A percentile compares a stretch with the other conserved stretches of the same genome.
phyloP scores from a whole-genome alignment of 2,113 vertebrate species.

The Chamaetylas fuelleborni region DNA sequence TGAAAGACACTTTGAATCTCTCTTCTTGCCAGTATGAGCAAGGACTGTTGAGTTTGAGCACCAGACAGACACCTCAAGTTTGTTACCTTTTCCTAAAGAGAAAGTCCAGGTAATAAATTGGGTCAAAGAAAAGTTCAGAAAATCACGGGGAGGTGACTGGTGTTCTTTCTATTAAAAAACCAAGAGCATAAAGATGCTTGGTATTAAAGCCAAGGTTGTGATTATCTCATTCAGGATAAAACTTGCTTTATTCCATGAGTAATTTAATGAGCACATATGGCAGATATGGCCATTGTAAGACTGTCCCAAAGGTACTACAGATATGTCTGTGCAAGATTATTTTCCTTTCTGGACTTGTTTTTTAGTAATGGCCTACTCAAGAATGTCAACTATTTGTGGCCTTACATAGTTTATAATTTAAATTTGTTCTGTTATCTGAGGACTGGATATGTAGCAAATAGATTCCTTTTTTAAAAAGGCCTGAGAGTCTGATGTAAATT shows the following conservation, averaged over 20 bases:
- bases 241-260: neutral
- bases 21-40: neutral
- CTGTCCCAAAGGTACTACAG: accelerated
- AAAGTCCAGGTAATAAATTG: neutral
- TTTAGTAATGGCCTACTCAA: neutral
- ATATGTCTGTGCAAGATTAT: neutral
- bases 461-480: accelerated
- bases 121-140: neutral
- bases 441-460: neutral
- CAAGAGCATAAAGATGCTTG: neutral
- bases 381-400: neutral
- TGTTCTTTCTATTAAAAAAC: neutral
- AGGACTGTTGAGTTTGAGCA: neutral
- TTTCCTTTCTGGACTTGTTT: neutral
- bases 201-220: neutral
- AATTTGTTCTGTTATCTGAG: neutral
- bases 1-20: neutral
- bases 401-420: neutral
- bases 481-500: neutral
- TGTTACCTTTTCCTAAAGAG: neutral
- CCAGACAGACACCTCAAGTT: neutral
- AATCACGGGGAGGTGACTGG: neutral
- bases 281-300: neutral
- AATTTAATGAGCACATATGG: neutral
- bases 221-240: neutral